Evolutionary conservation across 2,113 vertebrate genomes (phyloP), one percentile per base, ranked within the genome.

Genomic region (Dasyurus viverrinus): DNA sequence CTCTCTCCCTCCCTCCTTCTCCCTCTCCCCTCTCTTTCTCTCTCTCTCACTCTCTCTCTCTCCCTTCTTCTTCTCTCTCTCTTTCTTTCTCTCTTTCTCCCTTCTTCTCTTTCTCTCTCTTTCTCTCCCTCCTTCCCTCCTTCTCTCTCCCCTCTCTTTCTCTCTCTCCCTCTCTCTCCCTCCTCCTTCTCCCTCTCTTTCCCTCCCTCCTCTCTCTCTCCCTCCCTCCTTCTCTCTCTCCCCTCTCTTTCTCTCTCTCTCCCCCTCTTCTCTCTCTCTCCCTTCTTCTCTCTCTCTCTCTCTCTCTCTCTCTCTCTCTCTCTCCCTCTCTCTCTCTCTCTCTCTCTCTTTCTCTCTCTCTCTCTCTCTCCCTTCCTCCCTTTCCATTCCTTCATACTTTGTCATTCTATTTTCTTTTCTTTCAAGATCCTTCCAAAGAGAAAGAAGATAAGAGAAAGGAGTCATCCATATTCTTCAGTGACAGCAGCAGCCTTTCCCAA

Each of bases 401-500:
- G 30, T 6, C 16, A 19, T n/a, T 19, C 60, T 42, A 42, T 84
- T 42, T 84, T n/a, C 36, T 84, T 42, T 42, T 16, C 57, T 92
- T 95, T 96, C 90, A 96, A 95, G 53, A 93, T 84, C 25, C 50
- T 42, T 36, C 90, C 95, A 97, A 42, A 96, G 90, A 95, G 42
- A 96, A 60, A 89, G 94, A 94, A 94, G 47, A 19, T 19, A 90
- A 89, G 16, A 48, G 92, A 16, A 92, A 47, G 55, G 50, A 76
- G 68, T 46, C 91, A 89, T 93, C 52, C 68, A 92, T 54, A 48
- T 53, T 47, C 47, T 93, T 91, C 42, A 0, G 68, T 42, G n/a
- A 84, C 5, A 84, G n/a, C 68, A 42, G 68, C 68, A 84, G 36
- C n/a, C 68, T 84, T 84, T 84, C 68, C 36, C 68, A 84, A 84